Conservation (phyloP, 2,888 invertebrate species). For the Apodemia zela region DNA sequence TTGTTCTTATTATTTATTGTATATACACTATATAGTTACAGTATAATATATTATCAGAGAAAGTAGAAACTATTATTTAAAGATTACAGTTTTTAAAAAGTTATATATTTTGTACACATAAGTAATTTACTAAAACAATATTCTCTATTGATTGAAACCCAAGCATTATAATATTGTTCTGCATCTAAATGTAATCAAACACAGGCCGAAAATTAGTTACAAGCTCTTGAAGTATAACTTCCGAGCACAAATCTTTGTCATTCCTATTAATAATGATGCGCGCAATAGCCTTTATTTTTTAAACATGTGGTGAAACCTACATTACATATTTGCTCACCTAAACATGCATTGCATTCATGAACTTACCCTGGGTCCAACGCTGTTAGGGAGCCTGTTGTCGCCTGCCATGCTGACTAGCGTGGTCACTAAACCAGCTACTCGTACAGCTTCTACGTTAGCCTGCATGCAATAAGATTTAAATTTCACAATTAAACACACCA, state of each 20-base stretch:
- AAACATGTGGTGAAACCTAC: background rate
- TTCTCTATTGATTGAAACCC: too few species aligned
- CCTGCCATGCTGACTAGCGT: conserved; percentile 91
- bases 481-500: conserved; percentile 49
- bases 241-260: background rate
- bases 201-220: background rate
- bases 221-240: background rate
- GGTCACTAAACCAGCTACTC: conserved; percentile 90
- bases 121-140: too few species aligned
- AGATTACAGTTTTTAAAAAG: too few species aligned
- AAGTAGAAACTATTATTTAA: too few species aligned
- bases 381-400: conserved; percentile 77
- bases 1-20: too few species aligned
- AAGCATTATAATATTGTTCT: too few species aligned
- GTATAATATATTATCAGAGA: too few species aligned
- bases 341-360: conserved; percentile 31
- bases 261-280: background rate
- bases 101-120: too few species aligned
- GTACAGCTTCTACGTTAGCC: conserved; percentile 91
- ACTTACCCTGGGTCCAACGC: conserved; percentile 77
- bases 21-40: too few species aligned
- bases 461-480: conserved; percentile 79
- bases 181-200: background rate
- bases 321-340: conserved; percentile 21
- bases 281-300: background rate